These are phyloP conservation scores for Lepus oiostolus DNA, from an alignment of 2,797 vertebrate species.

Conservation along the genomic window DNA sequence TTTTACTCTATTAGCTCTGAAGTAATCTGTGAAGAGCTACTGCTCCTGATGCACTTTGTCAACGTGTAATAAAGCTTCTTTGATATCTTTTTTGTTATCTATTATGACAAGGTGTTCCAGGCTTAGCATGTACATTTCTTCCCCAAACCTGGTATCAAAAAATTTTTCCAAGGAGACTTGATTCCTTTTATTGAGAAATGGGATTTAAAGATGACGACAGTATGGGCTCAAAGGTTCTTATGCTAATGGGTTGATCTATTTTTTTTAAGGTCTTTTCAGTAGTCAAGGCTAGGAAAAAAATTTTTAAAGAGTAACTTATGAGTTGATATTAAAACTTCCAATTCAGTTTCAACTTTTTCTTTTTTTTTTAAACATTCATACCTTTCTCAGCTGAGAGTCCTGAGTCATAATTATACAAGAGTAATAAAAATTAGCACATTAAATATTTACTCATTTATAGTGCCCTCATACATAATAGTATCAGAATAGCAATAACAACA, in stretches of 20 bases:
- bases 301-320: not conserved
- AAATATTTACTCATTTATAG: slow-evolving; percentile 14
- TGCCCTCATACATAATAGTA: not conserved
- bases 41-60: slow-evolving; percentile 7
- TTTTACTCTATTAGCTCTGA: slow-evolving; percentile 1
- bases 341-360: slow-evolving; percentile 7
- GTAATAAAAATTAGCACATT: not conserved
- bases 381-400: not conserved
- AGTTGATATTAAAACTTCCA: not conserved
- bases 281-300: not conserved
- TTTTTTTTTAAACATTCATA: not conserved
- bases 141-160: not conserved
- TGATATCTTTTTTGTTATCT: slow-evolving; percentile 36
- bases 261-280: not conserved
- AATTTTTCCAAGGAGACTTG: not conserved
- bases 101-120: not conserved
- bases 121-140: not conserved
- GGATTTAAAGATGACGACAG: not conserved
- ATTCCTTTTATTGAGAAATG: not conserved
- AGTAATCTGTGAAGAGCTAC: not conserved
- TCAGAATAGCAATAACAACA: not conserved
- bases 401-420: not conserved
- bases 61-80: not conserved
- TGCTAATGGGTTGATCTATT: not conserved
- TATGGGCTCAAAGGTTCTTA: not conserved